These are phyloP conservation scores for Ridgeia piscesae DNA, from an alignment of 1,140 invertebrate species.

Conservation along the genomic window DNA sequence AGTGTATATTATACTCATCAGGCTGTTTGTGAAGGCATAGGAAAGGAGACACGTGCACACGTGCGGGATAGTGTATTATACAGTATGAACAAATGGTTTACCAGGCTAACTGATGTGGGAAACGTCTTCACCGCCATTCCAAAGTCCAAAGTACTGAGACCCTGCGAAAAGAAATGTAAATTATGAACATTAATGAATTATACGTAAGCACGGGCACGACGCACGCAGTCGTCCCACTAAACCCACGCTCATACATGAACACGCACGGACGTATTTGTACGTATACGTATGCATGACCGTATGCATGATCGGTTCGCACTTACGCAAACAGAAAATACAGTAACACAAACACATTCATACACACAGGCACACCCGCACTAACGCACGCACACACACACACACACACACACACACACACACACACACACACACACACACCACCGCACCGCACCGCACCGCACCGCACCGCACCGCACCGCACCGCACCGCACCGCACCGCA, in stretches of 20 bases:
- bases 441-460: not conserved
- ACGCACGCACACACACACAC: not conserved
- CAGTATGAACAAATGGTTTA: constrained; percentile 26
- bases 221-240: too few relatives aligned
- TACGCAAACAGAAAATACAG: too few relatives aligned
- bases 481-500: not conserved
- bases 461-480: not conserved
- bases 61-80: not conserved
- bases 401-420: not conserved
- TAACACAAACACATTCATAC: too few relatives aligned
- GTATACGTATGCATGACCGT: not conserved
- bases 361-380: not conserved
- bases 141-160: constrained; percentile 41
- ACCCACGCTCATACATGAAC: too few relatives aligned
- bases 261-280: too few relatives aligned
- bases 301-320: not conserved
- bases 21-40: too few relatives aligned
- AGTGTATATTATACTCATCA: too few relatives aligned
- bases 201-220: too few relatives aligned
- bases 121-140: constrained; percentile 33
- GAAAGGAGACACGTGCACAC: too few relatives aligned
- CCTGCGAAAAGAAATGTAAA: constrained; percentile 34
- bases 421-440: not conserved
- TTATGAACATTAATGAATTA: too few relatives aligned
- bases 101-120: constrained; percentile 44